These are phyloP conservation scores for Rhipidura dahli DNA, from an alignment of 2,113 vertebrate species.

Conservation along the genomic window DNA sequence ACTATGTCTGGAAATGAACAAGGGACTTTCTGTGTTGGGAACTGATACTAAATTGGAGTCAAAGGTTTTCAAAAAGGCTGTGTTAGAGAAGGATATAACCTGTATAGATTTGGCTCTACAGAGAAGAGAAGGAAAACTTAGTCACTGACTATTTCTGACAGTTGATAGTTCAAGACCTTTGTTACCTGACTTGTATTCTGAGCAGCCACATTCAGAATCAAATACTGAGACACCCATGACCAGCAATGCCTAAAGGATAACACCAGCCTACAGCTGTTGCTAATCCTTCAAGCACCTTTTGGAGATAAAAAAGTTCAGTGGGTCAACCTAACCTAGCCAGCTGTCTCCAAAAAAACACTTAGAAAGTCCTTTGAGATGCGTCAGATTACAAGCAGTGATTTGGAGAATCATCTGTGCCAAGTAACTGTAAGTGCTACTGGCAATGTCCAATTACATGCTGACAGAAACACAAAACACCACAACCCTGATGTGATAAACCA, in stretches of 20 bases:
- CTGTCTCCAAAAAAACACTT: not conserved
- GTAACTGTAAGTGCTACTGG: not conserved
- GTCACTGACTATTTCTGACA: not conserved
- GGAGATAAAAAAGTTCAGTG: not conserved
- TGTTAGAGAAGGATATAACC: not conserved
- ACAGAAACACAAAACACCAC: not conserved
- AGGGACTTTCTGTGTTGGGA: not conserved
- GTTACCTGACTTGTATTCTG: not conserved
- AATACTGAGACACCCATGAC: not conserved
- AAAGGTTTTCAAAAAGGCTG: not conserved
- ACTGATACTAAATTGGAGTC: not conserved
- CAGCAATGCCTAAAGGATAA: not conserved
- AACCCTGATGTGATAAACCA: not conserved
- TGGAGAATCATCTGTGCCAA: not conserved
- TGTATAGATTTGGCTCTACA: not conserved
- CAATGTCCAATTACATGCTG: not conserved
- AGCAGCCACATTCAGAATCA: not conserved
- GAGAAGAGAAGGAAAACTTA: not conserved
- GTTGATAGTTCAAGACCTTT: not conserved
- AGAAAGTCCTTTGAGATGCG: not conserved
- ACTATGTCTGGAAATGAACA: not conserved
- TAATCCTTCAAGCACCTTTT: not conserved
- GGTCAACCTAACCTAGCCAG: not conserved
- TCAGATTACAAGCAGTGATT: slow-evolving; percentile 5
- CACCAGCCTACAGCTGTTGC: not conserved